A percentile compares a stretch with the other conserved stretches of the same genome.
phyloP scores from a whole-genome alignment of 1,140 invertebrate species.

The Lordiphosa collinella region DNA sequence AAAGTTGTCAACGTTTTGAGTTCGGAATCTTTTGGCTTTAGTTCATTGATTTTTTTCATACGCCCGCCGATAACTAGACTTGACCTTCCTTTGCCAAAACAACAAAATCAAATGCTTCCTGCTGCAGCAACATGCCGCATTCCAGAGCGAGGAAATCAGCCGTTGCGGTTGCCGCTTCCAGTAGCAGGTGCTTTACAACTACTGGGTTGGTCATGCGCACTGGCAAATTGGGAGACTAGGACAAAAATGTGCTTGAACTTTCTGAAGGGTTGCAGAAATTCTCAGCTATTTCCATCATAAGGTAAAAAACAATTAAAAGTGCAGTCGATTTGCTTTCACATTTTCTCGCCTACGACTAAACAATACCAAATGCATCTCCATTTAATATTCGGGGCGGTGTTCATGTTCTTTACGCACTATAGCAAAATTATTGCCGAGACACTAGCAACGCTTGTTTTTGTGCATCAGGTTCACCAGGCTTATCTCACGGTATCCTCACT shows the following conservation, averaged over 20 bases:
- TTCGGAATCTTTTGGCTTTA: not conserved
- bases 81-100: slow-evolving; percentile 7
- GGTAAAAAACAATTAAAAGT: too few species aligned
- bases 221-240: not conserved
- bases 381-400: too few species aligned
- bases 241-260: too few species aligned
- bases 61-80: not conserved
- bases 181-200: not conserved
- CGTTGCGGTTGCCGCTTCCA: slow-evolving; percentile 26
- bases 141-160: slow-evolving; percentile 36
- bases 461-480: too few species aligned
- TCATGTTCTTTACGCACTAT: too few species aligned
- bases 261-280: not conserved
- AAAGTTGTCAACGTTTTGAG: slow-evolving; percentile 1
- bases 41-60: slow-evolving; percentile 20
- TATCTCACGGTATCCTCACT: too few species aligned
- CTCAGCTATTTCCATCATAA: not conserved
- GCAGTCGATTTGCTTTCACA: too few species aligned
- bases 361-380: too few species aligned
- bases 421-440: too few species aligned
- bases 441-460: too few species aligned
- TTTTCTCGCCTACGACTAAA: too few species aligned
- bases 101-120: slow-evolving; percentile 28
- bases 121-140: slow-evolving; percentile 47
- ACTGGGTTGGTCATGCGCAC: slow-evolving; percentile 48